phyloP scores from a whole-genome alignment of 2,113 vertebrate species.

The Felis chaus region DNA sequence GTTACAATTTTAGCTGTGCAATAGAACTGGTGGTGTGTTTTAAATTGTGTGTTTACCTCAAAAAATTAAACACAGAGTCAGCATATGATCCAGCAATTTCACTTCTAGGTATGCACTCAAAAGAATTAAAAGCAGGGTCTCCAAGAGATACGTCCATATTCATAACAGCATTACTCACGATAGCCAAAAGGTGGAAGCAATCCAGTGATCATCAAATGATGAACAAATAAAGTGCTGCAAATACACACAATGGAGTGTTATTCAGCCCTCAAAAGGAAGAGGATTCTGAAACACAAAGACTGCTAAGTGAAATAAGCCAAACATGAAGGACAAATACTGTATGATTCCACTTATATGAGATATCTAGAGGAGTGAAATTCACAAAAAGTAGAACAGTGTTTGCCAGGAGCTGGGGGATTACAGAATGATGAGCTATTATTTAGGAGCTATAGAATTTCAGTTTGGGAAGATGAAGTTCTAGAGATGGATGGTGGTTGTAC shows the following conservation, averaged over 20 bases:
- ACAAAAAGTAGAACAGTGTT: neutral
- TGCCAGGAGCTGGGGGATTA: neutral
- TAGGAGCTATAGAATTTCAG: neutral
- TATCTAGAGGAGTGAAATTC: neutral
- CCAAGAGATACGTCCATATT: neutral
- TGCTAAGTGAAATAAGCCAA: neutral
- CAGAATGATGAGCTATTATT: neutral
- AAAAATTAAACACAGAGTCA: conserved; percentile 12
- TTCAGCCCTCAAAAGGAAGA: neutral
- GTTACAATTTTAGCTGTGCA: neutral
- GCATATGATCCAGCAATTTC: neutral
- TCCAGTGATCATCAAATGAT: neutral
- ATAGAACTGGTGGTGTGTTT: neutral
- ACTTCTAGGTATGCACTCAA: neutral
- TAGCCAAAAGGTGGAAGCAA: neutral
- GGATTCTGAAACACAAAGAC: neutral
- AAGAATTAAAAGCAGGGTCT: neutral
- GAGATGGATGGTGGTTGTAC: neutral
- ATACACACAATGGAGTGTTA: neutral
- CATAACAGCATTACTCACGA: neutral
- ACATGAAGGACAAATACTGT: neutral
- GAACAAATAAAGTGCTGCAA: neutral
- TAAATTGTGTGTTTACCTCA: neutral
- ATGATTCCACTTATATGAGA: neutral
- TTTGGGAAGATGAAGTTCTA: neutral